Conservation (phyloP, 53 echinoderm and acorn worm genomes). For the Mesocentrotus franciscanus region DNA sequence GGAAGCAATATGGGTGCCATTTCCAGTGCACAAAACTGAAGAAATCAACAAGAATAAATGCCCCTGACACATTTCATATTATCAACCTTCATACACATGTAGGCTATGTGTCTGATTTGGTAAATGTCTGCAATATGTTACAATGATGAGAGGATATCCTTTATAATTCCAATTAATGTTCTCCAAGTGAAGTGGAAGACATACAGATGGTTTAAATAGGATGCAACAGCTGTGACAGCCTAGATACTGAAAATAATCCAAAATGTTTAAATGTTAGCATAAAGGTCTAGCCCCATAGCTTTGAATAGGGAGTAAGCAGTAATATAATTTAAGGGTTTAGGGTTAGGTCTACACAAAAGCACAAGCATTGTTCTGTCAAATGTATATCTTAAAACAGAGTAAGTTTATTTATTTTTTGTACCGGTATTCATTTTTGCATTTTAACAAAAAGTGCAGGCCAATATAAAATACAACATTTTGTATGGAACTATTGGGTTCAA, state of each 20-base stretch:
- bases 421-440: neutral
- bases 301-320: neutral
- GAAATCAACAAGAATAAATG: neutral
- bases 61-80: neutral
- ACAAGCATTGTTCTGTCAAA: neutral
- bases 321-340: neutral
- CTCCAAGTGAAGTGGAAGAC: neutral
- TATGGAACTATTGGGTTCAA: neutral
- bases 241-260: neutral
- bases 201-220: neutral
- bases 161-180: constrained; percentile 33
- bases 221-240: neutral
- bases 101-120: neutral
- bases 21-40: neutral
- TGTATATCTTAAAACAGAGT: no score
- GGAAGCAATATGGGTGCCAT: constrained; percentile 15
- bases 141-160: constrained; percentile 14
- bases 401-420: neutral
- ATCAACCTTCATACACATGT: neutral
- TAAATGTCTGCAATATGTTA: constrained; percentile 20
- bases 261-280: no score
- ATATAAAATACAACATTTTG: neutral
- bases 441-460: neutral
- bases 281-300: neutral
- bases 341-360: no score